Base-by-base conservation (phyloP, 92 coral and sea anemone species). In the Pocillopora meandrina region DNA sequence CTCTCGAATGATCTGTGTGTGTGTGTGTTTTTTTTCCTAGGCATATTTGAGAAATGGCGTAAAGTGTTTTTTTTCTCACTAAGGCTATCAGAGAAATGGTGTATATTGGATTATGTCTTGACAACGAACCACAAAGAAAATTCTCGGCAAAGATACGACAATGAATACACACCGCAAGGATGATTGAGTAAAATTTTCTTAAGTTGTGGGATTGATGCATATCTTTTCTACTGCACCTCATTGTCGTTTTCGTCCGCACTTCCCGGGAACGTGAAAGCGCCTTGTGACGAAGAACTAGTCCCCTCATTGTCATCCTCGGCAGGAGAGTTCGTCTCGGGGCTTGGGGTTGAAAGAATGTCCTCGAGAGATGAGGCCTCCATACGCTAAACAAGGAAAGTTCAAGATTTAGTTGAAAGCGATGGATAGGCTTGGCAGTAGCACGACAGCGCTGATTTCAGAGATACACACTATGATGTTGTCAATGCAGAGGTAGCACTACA, bases 281-380 rank as follows among this genome's bases (percentile, higher is more conserved):
- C 63, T 18, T 63, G 74, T 42, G 79, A 82, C 4, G 86, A 59
- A 42, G 86, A 71, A 23, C 71, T 73, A 52, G 26, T 83, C 62
- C 80, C 86, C 80, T 83, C 73, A 69, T 60, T 74, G 79, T 74
- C 74, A 31, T 83, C 80, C 52, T 73, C 86, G 34, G 80, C 64
- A 34, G 79, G 79, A 12, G 79, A 82, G 20, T 47, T 60, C 23
- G 70, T 82, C 34, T 62, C 72, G 12, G 79, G 73, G 74, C 73
- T 90, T 69, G 90, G 82, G 34, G 93, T 64, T 15, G 93, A 79
- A 20, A 87, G 86, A 78, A 86, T 90, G 74, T 90, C 91, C 23
- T 89, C 86, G 18, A 87, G 83, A 31, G 91, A 78, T 52, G 91
- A 78, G 23, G 89, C 83, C 62, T 90, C 93, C 93, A 90, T 90